phyloP scores from a whole-genome alignment of 1,140 invertebrate species.

The Coenobita brevimanus region DNA sequence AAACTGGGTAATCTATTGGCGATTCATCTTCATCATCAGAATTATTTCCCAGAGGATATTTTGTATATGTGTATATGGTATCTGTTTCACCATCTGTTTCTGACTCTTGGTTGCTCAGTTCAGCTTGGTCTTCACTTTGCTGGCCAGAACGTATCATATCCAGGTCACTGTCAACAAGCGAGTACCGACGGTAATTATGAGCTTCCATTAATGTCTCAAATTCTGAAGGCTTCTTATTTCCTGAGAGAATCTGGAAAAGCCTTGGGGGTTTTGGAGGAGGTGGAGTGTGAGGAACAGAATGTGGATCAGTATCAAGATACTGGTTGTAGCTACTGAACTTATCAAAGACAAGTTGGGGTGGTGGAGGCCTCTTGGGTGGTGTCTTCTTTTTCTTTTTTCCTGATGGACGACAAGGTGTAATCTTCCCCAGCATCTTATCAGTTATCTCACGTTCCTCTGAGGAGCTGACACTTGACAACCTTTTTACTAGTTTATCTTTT shows the following conservation, averaged over 20 bases:
- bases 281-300: slow-evolving; percentile 32
- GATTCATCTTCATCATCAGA: slow-evolving; percentile 47
- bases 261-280: slow-evolving; percentile 64
- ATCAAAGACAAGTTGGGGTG: slow-evolving; percentile 36
- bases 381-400: slow-evolving; percentile 30
- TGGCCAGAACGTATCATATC: slow-evolving; percentile 52
- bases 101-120: slow-evolving; percentile 5
- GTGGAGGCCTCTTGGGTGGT: slow-evolving; percentile 48
- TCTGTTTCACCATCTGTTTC: not conserved
- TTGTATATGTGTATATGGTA: slow-evolving; percentile 31
- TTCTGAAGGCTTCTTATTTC: not conserved
- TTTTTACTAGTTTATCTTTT: slow-evolving; percentile 41
- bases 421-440: slow-evolving; percentile 18
- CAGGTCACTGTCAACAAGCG: slow-evolving; percentile 60
- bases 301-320: slow-evolving; percentile 4
- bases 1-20: not conserved
- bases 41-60: slow-evolving; percentile 32
- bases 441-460: slow-evolving; percentile 32
- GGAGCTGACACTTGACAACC: slow-evolving; percentile 49
- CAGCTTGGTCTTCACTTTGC: not conserved
- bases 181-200: slow-evolving; percentile 62
- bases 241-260: slow-evolving; percentile 61
- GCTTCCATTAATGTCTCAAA: not conserved
- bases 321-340: slow-evolving; percentile 48
- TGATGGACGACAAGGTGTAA: not conserved